Evolutionary conservation across 2,113 vertebrate species (phyloP), one percentile per base, ranked within the genome.

Genomic region (Anarrhichthys ocellatus): DNA sequence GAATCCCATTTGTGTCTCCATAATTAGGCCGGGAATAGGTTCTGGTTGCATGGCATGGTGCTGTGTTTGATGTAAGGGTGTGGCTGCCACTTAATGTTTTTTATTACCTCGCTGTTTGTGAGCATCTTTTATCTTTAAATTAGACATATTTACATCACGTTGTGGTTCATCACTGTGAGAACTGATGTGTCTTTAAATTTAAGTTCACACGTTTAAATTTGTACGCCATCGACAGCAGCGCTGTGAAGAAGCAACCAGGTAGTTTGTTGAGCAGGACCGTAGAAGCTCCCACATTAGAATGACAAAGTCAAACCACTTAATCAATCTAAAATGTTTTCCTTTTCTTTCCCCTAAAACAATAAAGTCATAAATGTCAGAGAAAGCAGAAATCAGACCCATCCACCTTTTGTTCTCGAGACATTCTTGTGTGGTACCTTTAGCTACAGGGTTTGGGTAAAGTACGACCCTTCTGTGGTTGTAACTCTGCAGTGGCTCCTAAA

Each of bases 341-440:
- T 52, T 71, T 50, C 22, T 46, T 66, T 62, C 72, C 52, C 62
- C 82, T 42, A 87, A 72, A 79, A 89, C 84, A 34, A 9, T 87
- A 79, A 81, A 91, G 89, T 85, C 85, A 86, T 86, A 86, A 91
- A 91, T 78, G 85, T 92, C 83, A 88, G 85, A 64, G 46, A 27
- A 83, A 75, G 77, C 82, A 89, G 88, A 91, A 90, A 88, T 90
- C 22, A 92, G 72, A 74, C 84, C 91, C 87, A 85, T 93, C 87
- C 88, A 68, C 90, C 88, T 95, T 70, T 95, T 93, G 94, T 95
- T 88, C 89, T 82, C 44, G n/a, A 40, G 85, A 92, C 94, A 95
- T 96, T 97, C 94, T 93, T 96, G 90, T 81, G 83, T 75, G 86
- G 92, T 84, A 84, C 75, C 92, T 96, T 95, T 93, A 95, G 95